These are phyloP conservation scores for Pipa parva DNA, from an alignment of 2,113 vertebrate genomes.

Conservation along the genomic window DNA sequence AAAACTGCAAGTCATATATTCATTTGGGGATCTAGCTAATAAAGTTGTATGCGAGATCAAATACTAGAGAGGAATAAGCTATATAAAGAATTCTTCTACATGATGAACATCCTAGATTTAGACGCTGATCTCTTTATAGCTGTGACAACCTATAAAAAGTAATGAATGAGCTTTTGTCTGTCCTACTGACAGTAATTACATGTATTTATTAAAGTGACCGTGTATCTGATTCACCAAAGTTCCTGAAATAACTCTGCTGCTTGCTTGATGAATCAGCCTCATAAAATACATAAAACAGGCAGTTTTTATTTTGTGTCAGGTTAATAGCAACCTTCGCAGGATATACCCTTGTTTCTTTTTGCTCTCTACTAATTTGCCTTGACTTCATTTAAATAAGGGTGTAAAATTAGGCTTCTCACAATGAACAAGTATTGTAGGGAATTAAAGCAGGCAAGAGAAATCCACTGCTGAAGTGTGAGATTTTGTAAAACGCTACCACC, in stretches of 20 bases:
- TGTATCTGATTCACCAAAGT: neutral
- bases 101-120: neutral
- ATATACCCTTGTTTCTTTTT: neutral
- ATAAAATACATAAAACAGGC: neutral
- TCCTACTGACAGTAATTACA: neutral
- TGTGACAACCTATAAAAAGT: neutral
- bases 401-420: no score
- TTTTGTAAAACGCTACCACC: no score
- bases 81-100: neutral
- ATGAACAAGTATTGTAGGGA: no score
- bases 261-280: neutral
- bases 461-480: no score
- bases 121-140: neutral
- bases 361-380: neutral
- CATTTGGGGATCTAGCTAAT: constrained; percentile 8
- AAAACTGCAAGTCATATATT: constrained; percentile 37
- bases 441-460: no score
- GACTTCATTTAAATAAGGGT: no score
- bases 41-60: neutral
- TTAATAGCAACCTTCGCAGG: neutral
- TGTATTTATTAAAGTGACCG: neutral
- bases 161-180: neutral
- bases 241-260: neutral
- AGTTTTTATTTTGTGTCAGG: neutral
- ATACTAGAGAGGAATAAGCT: neutral